These are phyloP conservation scores for Pteronura brasiliensis DNA, from an alignment of 2,113 vertebrate species.

Conservation along the genomic window DNA sequence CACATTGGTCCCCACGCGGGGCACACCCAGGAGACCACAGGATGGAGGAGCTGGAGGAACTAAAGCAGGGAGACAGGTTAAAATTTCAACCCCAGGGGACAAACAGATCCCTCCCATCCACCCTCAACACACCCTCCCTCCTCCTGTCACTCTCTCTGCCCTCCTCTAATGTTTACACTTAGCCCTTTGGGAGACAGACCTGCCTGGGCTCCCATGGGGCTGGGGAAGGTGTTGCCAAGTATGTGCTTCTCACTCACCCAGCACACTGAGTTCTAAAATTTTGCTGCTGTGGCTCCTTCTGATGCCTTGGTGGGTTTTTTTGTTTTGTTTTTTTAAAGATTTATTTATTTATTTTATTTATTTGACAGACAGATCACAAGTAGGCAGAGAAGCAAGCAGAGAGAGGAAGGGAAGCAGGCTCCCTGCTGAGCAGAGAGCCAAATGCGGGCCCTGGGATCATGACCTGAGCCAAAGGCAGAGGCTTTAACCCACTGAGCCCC, in stretches of 20 bases:
- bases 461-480: no score
- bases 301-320: not conserved
- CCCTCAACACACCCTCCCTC: accelerated
- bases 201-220: no score
- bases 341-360: no score
- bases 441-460: no score
- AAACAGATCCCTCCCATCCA: no score
- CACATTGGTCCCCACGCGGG: constrained; percentile 88
- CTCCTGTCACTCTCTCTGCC: no score
- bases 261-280: constrained; percentile 49
- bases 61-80: constrained; percentile 52
- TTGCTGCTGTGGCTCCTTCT: not conserved
- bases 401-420: no score
- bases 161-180: not conserved
- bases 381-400: no score
- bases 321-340: no score
- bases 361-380: no score
- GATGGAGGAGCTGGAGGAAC: constrained; percentile 90
- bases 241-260: constrained; percentile 31
- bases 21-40: constrained; percentile 85
- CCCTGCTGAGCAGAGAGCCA: no score
- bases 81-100: not conserved
- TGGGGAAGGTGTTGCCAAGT: not conserved
- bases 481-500: no score
- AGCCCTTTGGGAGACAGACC: not conserved